Base-by-base conservation (phyloP, 2,113 vertebrate species). In the Mirounga angustirostris region DNA sequence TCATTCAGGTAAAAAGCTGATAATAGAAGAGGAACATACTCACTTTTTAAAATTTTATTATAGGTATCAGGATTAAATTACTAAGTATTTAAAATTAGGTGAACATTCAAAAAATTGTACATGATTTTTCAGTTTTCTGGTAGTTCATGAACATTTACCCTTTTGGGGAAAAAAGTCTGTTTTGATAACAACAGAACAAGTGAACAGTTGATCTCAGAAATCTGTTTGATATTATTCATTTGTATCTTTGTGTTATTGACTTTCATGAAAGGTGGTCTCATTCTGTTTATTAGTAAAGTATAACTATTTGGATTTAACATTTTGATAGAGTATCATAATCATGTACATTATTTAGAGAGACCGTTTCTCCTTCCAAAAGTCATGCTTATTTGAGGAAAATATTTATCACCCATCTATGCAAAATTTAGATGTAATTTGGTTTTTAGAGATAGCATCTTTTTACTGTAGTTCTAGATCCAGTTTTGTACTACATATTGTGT, bases 391-490 rank as follows among this genome's bases (percentile, higher is more conserved):
- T 13, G 8, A 58, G 40, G 15, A 40, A 87, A 87, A 87, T 26
- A 50, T 63, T 74, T 71, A 24, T 54, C 50, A 82, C 19, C 4
- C 28, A 16, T 87, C 33, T 95, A 79, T 90, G 16, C 58, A 83
- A 82, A 90, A 93, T 94, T 56, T 83, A 94, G 67, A 22, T 94
- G 16, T 83, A 59, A 73, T 87, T 81, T 91, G 46, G 18, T 85
- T 87, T 83, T 30, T 71, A 69, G 73, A 84, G n/a, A 36, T 1
- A 33, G 2, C 36, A 46, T 65, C 43, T 52, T 89, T 69, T 71
- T 52, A 28, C 1, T 33, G 0, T 76, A 79, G 24, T 30, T 90
- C n/a, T 89, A 54, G 16, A 28, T 56, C 89, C 26, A 74, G 19
- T 93, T 94, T 94, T 52, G 7, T 83, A 83, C 43, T 71, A 33